Conservation (phyloP, 2,113 vertebrate species). For the Hypocryptadius cinnamomeus region DNA sequence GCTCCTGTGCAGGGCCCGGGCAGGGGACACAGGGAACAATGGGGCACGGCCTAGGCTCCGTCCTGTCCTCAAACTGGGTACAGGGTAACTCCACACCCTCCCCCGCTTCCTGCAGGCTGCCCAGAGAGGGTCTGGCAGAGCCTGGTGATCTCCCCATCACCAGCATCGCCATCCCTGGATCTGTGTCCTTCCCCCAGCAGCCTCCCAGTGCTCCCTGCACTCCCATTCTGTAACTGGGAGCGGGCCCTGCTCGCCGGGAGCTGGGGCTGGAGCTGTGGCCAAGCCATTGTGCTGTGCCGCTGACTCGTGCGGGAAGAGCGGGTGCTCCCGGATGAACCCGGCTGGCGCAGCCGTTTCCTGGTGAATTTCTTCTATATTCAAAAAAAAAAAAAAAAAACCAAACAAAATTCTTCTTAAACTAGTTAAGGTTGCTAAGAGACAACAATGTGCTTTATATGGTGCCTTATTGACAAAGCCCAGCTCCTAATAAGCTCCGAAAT, state of each 20-base stretch:
- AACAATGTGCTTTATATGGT: conserved; percentile 30
- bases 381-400: not conserved
- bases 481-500: conserved; percentile 17
- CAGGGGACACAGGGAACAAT: not conserved
- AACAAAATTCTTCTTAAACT: conserved; percentile 42
- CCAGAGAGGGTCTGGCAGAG: rapidly evolving
- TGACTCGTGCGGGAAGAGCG: not conserved
- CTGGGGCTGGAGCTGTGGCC: not conserved
- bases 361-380: conserved; percentile 3
- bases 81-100: not conserved
- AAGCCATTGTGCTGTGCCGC: conserved; percentile 19
- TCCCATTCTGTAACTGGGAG: not conserved
- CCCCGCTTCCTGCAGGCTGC: not conserved
- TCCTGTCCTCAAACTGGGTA: rapidly evolving
- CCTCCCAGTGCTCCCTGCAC: not conserved
- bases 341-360: conserved; percentile 41
- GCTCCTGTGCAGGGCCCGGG: not conserved
- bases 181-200: not conserved
- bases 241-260: not conserved
- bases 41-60: not conserved
- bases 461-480: conserved; percentile 33
- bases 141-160: not conserved
- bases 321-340: conserved; percentile 41
- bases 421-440: conserved; percentile 57
- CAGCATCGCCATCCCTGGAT: rapidly evolving